Evolutionary conservation across 2,888 invertebrate species (phyloP).

Genomic region (Shargacucullia verbasci): DNA sequence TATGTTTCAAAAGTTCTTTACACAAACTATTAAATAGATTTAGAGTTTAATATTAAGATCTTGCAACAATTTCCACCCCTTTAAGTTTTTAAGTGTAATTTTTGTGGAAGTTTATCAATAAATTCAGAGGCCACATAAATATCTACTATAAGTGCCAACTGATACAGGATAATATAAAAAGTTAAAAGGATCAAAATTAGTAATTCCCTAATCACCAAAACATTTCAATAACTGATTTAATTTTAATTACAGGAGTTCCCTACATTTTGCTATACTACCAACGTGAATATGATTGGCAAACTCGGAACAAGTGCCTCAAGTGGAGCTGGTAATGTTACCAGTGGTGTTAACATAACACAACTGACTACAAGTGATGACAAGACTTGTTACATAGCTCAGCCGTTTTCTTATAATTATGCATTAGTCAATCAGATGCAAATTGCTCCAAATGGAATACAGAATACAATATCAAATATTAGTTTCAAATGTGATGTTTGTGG

Average conservation of each 20-base stretch:
- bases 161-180: too few relatives aligned
- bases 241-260: conserved; percentile 88
- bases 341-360: conserved; percentile 92
- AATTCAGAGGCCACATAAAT: too few relatives aligned
- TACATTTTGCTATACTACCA: conserved; percentile 92
- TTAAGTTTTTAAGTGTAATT: too few relatives aligned
- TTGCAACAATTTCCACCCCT: too few relatives aligned
- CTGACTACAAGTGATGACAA: conserved; percentile 91
- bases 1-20: too few relatives aligned
- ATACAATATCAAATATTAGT: conserved; percentile 94
- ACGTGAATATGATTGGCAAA: conserved; percentile 92
- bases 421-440: conserved; percentile 96
- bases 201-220: too few relatives aligned
- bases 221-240: background rate
- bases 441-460: conserved; percentile 91
- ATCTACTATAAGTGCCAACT: too few relatives aligned
- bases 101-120: too few relatives aligned
- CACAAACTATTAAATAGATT: too few relatives aligned
- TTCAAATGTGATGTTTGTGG: conserved; percentile 97
- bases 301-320: conserved; percentile 83
- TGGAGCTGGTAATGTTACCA: conserved; percentile 67
- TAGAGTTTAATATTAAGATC: too few relatives aligned
- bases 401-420: conserved; percentile 94
- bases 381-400: conserved; percentile 93
- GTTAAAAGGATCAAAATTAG: too few relatives aligned